Percentiles rank a stretch among this genome's conserved stretches.
phyloP scores from a whole-genome alignment of 2,888 invertebrate genomes.

The Pycnomerus fuliginosus region DNA sequence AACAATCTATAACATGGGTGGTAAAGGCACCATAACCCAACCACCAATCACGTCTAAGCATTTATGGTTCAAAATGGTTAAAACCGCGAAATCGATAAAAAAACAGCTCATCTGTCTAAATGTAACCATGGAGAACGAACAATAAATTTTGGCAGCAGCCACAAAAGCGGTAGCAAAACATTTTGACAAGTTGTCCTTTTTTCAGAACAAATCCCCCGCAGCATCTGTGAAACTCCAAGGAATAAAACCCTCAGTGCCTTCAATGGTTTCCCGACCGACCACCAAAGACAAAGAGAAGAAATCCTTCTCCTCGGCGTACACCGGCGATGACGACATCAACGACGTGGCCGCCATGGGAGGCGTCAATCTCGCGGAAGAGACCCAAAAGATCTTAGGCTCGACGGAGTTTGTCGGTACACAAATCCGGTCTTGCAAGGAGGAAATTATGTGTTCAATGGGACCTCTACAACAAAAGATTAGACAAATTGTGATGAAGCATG shows the following conservation, averaged over 20 bases:
- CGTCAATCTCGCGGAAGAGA: slow-evolving; percentile 95
- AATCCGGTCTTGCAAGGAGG: slow-evolving; percentile 88
- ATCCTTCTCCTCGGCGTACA: slow-evolving; percentile 55
- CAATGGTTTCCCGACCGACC: slow-evolving; percentile 58
- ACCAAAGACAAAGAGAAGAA: slow-evolving; percentile 75
- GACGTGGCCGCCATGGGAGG: slow-evolving; percentile 99
- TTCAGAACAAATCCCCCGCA: slow-evolving; percentile 45
- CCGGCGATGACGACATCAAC: slow-evolving; percentile 88
- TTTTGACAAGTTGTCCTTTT: no score
- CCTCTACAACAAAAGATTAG: slow-evolving; percentile 77
- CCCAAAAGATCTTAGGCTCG: slow-evolving; percentile 87
- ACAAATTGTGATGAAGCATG: slow-evolving; percentile 71
- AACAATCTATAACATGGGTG: no score
- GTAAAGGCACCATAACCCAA: no score
- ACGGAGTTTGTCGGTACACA: slow-evolving; percentile 77
- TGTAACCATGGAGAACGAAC: no score
- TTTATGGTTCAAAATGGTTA: no score
- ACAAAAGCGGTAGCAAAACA: no score
- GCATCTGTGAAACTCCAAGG: slow-evolving; percentile 49
- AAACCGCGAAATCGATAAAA: no score
- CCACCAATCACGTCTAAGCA: not conserved
- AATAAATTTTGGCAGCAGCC: no score
- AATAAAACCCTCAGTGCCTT: slow-evolving; percentile 60
- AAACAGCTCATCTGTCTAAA: no score
- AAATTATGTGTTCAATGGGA: slow-evolving; percentile 77